Evolutionary conservation across 53 echinoderm and acorn worm genomes (phyloP).

Genomic region (Patiria pectinifera): DNA sequence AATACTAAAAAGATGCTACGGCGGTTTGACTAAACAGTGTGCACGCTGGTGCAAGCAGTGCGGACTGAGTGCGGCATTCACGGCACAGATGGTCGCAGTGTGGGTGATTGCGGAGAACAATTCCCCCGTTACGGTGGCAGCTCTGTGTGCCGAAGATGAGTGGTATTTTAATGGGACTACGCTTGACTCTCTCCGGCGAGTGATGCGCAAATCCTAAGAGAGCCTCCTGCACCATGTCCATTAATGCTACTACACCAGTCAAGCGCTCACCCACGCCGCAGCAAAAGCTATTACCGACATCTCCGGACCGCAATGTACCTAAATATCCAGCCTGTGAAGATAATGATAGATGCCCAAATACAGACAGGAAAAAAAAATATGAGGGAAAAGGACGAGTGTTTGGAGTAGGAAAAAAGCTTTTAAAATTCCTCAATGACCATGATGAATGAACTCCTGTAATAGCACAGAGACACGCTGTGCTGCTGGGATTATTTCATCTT

Average conservation of each 20-base stretch:
- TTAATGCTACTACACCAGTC: slow-evolving; percentile 27
- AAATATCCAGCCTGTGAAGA: slow-evolving; percentile 2
- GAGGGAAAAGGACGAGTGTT: slow-evolving; percentile 18
- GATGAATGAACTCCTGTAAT: slow-evolving; percentile 39
- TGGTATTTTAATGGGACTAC: slow-evolving; percentile 61
- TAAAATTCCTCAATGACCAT: slow-evolving; percentile 56
- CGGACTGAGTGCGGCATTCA: not conserved
- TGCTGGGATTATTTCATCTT: not conserved
- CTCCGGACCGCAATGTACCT: not conserved
- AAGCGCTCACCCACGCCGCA: not conserved
- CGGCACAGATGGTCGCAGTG: slow-evolving; percentile 51
- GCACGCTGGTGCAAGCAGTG: not conserved
- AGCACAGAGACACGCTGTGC: not conserved
- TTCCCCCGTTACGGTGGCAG: slow-evolving; percentile 41
- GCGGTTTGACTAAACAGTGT: slow-evolving; percentile 12
- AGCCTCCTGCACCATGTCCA: slow-evolving; percentile 16
- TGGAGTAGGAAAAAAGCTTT: slow-evolving; percentile 42
- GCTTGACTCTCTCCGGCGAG: slow-evolving; percentile 42
- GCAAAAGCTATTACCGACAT: not conserved
- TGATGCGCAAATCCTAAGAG: slow-evolving; percentile 35
- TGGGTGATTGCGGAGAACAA: slow-evolving; percentile 26
- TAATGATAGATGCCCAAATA: slow-evolving; percentile 57
- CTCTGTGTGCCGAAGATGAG: slow-evolving; percentile 47
- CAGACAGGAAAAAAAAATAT: not conserved
- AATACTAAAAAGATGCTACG: slow-evolving; percentile 21